Evolutionary conservation across 2,888 invertebrate genomes (phyloP).

Genomic region (Drosophila putrida): DNA sequence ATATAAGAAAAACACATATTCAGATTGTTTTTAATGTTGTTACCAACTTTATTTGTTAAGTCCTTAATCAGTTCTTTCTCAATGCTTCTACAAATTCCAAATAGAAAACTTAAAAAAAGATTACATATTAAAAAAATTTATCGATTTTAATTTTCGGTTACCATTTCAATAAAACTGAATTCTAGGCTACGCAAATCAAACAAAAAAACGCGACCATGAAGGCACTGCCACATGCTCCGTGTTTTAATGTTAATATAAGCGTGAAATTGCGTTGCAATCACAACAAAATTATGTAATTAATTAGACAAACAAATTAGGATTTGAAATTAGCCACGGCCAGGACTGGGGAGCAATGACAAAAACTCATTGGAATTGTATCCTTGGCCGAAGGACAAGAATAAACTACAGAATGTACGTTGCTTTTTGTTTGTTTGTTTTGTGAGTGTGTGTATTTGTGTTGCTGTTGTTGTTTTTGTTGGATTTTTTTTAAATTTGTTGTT

Average conservation of each 20-base stretch:
- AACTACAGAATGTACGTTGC: slow-evolving; percentile 81
- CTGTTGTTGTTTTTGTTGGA: slow-evolving; percentile 60
- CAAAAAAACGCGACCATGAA: slow-evolving; percentile 19
- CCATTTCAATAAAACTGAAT: slow-evolving; percentile 76
- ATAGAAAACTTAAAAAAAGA: slow-evolving; percentile 74
- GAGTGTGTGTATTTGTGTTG: slow-evolving; percentile 32
- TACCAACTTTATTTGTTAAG: slow-evolving; percentile 81
- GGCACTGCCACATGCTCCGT: slow-evolving; percentile 38
- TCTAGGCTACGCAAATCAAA: slow-evolving; percentile 38
- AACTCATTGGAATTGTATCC: slow-evolving; percentile 66
- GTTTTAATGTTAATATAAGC: slow-evolving; percentile 9
- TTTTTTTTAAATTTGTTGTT: slow-evolving; percentile 31
- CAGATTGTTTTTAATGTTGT: slow-evolving; percentile 73
- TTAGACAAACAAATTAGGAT: slow-evolving; percentile 44
- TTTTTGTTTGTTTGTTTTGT: slow-evolving; percentile 57
- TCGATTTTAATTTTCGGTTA: slow-evolving; percentile 54
- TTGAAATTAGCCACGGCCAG: slow-evolving; percentile 43
- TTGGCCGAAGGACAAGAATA: slow-evolving; percentile 57
- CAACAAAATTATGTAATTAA: slow-evolving; percentile 48
- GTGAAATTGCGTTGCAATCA: slow-evolving; percentile 32
- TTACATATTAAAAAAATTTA: slow-evolving; percentile 68
- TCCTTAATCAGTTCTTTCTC: slow-evolving; percentile 84
- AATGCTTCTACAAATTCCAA: slow-evolving; percentile 79
- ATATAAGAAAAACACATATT: not conserved
- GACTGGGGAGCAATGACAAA: slow-evolving; percentile 60